Percentiles rank a stretch among this genome's conserved stretches.
These are phyloP conservation scores for Enteromius paludinosus DNA, from an alignment of 2,797 vertebrate genomes.

Conservation along the genomic window DNA sequence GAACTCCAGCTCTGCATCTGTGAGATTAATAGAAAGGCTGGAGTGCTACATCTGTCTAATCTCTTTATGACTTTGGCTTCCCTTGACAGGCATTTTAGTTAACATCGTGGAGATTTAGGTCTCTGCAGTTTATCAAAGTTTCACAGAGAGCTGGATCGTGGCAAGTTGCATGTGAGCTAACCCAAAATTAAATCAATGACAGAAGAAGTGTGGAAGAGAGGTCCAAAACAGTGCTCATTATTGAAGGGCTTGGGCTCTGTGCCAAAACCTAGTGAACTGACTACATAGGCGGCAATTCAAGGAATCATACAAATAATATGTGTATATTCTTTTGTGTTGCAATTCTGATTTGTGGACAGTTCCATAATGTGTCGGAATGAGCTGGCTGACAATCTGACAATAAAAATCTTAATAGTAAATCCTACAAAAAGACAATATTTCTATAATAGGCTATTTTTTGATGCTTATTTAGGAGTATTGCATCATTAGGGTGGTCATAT, in stretches of 20 bases:
- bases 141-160: not conserved
- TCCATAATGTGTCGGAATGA: not conserved
- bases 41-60: constrained; percentile 44
- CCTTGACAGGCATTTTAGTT: constrained; percentile 66
- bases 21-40: constrained; percentile 31
- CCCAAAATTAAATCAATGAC: constrained; percentile 62
- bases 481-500: not conserved
- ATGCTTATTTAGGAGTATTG: not conserved
- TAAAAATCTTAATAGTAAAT: not conserved
- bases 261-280: not conserved
- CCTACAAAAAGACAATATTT: not conserved
- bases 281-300: not conserved
- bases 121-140: constrained; percentile 63
- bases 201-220: constrained; percentile 50
- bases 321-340: not conserved
- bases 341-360: no score
- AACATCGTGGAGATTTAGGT: constrained; percentile 65
- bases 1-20: constrained; percentile 40
- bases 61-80: constrained; percentile 57
- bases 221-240: constrained; percentile 18
- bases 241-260: not conserved
- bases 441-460: not conserved
- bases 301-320: not conserved
- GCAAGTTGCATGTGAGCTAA: constrained; percentile 47
- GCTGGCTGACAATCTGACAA: not conserved